Evolutionary conservation across 2,888 invertebrate genomes (phyloP), one percentile per base, ranked within the genome.

Genomic region (Apodemia zela): DNA sequence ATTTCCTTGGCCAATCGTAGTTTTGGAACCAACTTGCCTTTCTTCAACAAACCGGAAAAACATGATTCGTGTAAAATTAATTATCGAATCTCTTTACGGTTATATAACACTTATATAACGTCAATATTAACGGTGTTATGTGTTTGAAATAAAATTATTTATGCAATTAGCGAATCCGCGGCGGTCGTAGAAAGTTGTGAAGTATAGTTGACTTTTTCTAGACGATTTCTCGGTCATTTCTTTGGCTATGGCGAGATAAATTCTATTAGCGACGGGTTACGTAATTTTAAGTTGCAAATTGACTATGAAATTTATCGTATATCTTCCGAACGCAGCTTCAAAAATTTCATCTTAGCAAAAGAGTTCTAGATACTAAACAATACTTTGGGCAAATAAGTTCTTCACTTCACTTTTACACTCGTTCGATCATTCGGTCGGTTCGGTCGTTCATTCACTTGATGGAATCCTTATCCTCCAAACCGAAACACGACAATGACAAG

Each of bases 71-170:
- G 25, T 57, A 57, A 57, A 57, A 57, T 57, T 57, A 57, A 57
- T 57, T 57, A 57, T 57, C n/a, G 54, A 57, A 29, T 29, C 54
- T 57, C 54, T 57, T 57, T 57, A 57, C 54, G 54, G 54, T 57
- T 57, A 15, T 6, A 15, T 57, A 57, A 57, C 29, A 11, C 29
- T 57, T 57, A 57, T 29, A 57, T 57, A 57, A 57, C 54, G 29
- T 25, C 15, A 57, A 57, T 57, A 57, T 57, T 57, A 57, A 57
- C 54, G 54, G 54, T 57, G 54, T 54, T 54, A 54, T 54, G 54
- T 54, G 54, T 57, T 57, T 57, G 54, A 29, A 57, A 57, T 57
- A 25, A 57, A 57, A 57, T 57, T 57, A 57, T 57, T 29, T 57
- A 57, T 57, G 54, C n/a, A 57, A 57, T 57, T 57, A 57, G n/a